phyloP scores from a whole-genome alignment of 2,888 invertebrate species.

The Hybos culiciformis region DNA sequence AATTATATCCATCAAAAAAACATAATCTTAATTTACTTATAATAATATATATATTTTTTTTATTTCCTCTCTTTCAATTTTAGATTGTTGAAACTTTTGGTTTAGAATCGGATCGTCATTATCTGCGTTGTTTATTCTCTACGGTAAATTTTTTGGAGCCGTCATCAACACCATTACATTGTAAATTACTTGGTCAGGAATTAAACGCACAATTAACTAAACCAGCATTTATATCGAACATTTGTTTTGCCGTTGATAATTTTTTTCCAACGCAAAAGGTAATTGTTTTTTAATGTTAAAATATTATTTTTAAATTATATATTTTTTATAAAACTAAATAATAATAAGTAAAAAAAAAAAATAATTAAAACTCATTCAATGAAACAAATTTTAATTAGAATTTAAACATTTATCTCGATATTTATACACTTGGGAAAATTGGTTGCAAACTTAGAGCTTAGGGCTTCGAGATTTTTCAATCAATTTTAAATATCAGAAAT shows the following conservation, averaged over 20 bases:
- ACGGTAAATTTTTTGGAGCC: slow-evolving; percentile 67
- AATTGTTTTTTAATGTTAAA: too few relatives aligned
- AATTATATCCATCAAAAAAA: not conserved
- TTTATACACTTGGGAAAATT: too few relatives aligned
- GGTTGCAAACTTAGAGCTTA: too few relatives aligned
- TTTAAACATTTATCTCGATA: too few relatives aligned
- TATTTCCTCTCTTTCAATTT: slow-evolving; percentile 24
- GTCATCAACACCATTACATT: slow-evolving; percentile 48
- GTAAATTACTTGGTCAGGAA: slow-evolving; percentile 66
- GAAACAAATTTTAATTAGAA: too few relatives aligned
- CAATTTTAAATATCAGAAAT: too few relatives aligned
- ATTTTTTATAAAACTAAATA: too few relatives aligned
- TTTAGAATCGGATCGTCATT: slow-evolving; percentile 93
- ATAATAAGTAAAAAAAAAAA: too few relatives aligned
- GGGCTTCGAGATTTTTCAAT: too few relatives aligned
- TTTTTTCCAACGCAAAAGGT: slow-evolving; percentile 66
- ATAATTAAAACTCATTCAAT: too few relatives aligned
- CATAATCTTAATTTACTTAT: not conserved
- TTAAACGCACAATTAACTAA: slow-evolving; percentile 66
- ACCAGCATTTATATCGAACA: slow-evolving; percentile 72
- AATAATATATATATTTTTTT: not conserved
- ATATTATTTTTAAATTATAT: too few relatives aligned
- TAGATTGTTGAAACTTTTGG: slow-evolving; percentile 86
- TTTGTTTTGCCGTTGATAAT: slow-evolving; percentile 79
- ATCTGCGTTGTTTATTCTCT: slow-evolving; percentile 87